These are phyloP conservation scores for Ctenosaura bakeri DNA, from an alignment of 2,797 vertebrate species.

Conservation along the genomic window DNA sequence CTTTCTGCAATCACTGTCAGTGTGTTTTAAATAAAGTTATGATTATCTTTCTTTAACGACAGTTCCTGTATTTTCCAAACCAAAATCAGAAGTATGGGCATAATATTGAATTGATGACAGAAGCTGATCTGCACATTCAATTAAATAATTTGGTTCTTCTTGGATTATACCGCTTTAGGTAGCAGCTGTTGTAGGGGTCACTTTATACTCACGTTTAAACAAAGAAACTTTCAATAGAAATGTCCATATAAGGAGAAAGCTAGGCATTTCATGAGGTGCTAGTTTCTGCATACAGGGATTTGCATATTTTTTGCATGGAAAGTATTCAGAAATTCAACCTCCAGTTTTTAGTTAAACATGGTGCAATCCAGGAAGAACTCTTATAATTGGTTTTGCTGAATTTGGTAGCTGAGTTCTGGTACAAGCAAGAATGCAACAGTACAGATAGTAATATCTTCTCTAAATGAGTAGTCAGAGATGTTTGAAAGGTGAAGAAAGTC, in stretches of 20 bases:
- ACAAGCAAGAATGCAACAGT: background rate
- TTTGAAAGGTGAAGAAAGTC: background rate
- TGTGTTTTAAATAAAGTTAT: background rate
- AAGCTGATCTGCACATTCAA: background rate
- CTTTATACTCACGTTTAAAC: background rate
- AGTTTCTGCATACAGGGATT: background rate
- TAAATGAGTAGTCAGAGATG: background rate
- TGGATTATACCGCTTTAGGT: background rate
- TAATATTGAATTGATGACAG: background rate
- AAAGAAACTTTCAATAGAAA: background rate
- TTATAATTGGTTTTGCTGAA: background rate
- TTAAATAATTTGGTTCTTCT: background rate
- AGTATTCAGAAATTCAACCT: background rate
- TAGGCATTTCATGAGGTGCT: background rate
- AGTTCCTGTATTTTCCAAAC: background rate
- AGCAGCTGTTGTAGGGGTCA: background rate
- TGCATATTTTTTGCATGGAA: background rate
- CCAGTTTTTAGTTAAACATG: background rate
- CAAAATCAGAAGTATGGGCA: background rate
- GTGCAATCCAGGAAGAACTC: background rate
- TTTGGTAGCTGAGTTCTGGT: background rate
- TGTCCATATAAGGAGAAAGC: background rate
- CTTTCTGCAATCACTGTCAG: background rate
- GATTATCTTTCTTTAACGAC: background rate
- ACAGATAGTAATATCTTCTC: background rate